A percentile compares a stretch with the other conserved stretches of the same genome.
Conservation (phyloP, 37 sponge, comb jelly and placozoan species). For the Cliona cf. orientalis region DNA sequence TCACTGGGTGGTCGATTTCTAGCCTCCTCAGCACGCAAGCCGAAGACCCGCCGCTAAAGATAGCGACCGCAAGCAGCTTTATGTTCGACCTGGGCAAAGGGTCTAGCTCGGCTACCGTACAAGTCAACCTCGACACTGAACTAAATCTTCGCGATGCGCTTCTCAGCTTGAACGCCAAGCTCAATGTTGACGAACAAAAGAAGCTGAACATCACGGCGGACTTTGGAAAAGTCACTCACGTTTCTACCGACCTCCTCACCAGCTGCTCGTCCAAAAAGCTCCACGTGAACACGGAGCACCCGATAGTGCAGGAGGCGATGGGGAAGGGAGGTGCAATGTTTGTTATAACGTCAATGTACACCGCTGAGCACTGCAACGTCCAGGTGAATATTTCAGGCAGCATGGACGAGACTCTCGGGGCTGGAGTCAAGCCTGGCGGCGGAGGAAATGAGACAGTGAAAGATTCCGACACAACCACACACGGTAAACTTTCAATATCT, state of each 20-base stretch:
- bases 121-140: conserved; percentile 41
- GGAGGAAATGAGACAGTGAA: background rate
- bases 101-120: background rate
- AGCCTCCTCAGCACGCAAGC: conserved; percentile 54
- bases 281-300: conserved; percentile 51
- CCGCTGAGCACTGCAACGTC: conserved; percentile 29
- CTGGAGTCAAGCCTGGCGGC: background rate
- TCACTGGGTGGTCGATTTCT: conserved; percentile 50
- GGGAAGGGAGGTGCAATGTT: conserved; percentile 43
- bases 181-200: conserved; percentile 43
- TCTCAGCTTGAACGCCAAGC: conserved; percentile 11
- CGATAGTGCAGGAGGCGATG: conserved; percentile 58
- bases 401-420: background rate
- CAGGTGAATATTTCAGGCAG: background rate
- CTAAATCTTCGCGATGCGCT: conserved; percentile 11
- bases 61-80: conserved; percentile 8
- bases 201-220: conserved; percentile 18
- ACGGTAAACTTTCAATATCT: background rate
- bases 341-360: conserved; percentile 58
- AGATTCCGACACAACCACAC: background rate
- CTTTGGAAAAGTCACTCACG: conserved; percentile 60
- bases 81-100: conserved; percentile 19
- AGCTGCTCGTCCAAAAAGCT: background rate
- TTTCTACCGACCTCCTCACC: conserved; percentile 28
- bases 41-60: background rate